A percentile compares a stretch with the other conserved stretches of the same genome.
Conservation (phyloP, 2,113 vertebrate species). For the Coregonus clupeaformis region DNA sequence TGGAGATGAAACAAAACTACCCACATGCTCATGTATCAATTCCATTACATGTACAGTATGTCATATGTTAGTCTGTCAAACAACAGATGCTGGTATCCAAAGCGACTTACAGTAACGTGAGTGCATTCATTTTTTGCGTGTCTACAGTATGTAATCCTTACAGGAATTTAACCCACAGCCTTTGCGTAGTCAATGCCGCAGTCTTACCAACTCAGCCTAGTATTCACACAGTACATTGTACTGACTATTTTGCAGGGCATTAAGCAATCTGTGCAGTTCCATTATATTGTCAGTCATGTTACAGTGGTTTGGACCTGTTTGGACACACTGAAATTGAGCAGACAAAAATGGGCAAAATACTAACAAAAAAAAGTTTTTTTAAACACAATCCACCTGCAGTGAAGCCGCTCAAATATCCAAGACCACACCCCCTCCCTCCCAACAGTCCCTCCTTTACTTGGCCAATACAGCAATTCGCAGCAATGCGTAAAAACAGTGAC, state of each 20-base stretch:
- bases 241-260: not conserved
- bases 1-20: not conserved
- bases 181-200: not conserved
- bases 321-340: not conserved
- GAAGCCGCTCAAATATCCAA: too few relatives aligned
- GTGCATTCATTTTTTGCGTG: not conserved
- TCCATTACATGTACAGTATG: conserved; percentile 32
- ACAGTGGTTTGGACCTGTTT: not conserved
- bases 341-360: too few relatives aligned
- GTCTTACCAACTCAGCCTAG: conserved; percentile 1
- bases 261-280: conserved; percentile 26
- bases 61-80: conserved; percentile 19
- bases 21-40: not conserved
- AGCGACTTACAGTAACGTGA: not conserved
- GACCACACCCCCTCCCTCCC: too few relatives aligned
- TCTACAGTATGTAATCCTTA: too few relatives aligned
- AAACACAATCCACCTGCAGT: too few relatives aligned
- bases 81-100: too few relatives aligned
- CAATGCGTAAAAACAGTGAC: too few relatives aligned
- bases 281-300: conserved; percentile 36
- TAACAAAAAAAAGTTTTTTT: too few relatives aligned
- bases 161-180: not conserved
- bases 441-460: too few relatives aligned
- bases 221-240: not conserved
- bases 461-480: too few relatives aligned